These are phyloP conservation scores for Empidonax traillii DNA, from an alignment of 2,113 vertebrate genomes.

Conservation along the genomic window DNA sequence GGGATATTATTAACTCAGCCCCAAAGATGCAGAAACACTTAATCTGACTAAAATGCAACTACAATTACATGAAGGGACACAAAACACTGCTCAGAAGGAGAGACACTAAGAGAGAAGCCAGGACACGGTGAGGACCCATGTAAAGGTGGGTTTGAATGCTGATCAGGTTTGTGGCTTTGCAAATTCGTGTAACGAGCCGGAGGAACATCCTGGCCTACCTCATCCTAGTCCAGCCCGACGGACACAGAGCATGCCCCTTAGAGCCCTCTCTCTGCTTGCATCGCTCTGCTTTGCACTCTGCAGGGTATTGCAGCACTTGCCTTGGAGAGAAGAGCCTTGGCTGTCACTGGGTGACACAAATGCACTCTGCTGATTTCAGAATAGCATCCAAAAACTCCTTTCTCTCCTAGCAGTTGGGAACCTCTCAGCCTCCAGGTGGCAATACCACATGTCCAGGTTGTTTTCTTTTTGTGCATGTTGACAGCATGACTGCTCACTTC, in stretches of 20 bases:
- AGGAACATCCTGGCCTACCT: neutral
- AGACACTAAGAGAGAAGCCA: neutral
- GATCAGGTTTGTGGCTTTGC: neutral
- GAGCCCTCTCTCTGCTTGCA: neutral
- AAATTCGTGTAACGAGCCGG: neutral
- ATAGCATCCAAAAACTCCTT: neutral
- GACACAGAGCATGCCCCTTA: fast-evolving
- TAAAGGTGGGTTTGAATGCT: neutral
- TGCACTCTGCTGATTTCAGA: neutral
- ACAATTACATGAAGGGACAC: neutral
- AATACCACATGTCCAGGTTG: neutral
- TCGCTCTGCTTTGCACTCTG: neutral
- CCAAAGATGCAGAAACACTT: neutral
- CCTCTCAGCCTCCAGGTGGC: neutral
- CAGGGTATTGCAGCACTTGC: neutral
- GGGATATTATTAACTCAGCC: neutral
- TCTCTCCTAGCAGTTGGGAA: fast-evolving
- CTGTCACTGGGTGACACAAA: neutral
- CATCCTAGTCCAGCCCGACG: neutral
- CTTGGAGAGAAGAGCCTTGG: neutral
- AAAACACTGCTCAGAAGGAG: neutral
- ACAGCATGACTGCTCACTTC: neutral
- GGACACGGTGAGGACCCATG: fast-evolving
- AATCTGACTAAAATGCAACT: neutral
- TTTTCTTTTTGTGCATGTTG: neutral